These are phyloP conservation scores for Tenrec ecaudatus DNA, from an alignment of 2,113 vertebrate genomes.

Conservation along the genomic window DNA sequence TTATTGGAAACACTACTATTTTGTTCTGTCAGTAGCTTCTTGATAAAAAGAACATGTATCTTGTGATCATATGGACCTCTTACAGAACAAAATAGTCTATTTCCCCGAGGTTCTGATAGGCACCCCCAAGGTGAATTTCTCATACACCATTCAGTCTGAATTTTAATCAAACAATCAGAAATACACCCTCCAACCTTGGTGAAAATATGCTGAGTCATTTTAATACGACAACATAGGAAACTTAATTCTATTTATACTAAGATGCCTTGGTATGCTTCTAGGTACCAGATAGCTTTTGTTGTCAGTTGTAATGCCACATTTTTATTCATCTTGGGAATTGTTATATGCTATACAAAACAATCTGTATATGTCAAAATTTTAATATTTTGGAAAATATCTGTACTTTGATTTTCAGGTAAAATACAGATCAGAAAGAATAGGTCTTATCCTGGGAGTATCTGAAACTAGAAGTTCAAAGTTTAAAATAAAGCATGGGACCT, in stretches of 20 bases:
- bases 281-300: neutral
- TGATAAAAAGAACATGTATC: neutral
- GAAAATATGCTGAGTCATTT: neutral
- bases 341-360: neutral
- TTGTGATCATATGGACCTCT: neutral
- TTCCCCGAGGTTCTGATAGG: neutral
- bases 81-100: neutral
- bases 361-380: neutral
- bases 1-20: neutral
- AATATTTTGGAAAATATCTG: neutral
- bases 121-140: neutral
- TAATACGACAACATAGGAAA: neutral
- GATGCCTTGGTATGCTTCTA: neutral
- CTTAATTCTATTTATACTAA: neutral
- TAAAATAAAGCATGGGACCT: neutral
- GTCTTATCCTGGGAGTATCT: neutral
- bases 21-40: neutral
- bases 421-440: neutral
- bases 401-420: slow-evolving; percentile 2
- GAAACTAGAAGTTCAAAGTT: no score
- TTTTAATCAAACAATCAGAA: slow-evolving; percentile 25
- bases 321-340: neutral
- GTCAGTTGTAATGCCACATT: neutral
- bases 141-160: neutral
- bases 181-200: neutral